Evolutionary conservation across 2,888 invertebrate genomes (phyloP), one percentile per base, ranked within the genome.

Genomic region (Drosophila prostipennis): DNA sequence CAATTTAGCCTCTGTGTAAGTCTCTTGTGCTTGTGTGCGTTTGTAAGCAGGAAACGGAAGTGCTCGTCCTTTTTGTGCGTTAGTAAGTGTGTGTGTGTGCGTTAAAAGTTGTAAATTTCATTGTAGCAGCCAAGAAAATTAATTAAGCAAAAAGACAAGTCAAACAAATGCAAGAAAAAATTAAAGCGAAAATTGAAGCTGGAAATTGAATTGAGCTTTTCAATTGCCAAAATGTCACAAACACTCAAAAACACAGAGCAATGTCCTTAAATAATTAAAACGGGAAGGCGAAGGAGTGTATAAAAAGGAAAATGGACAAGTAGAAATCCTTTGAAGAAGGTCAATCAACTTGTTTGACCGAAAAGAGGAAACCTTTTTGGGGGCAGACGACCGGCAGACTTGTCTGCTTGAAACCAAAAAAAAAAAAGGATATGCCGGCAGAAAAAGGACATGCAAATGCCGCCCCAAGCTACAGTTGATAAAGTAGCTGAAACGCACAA

Each of bases 101-200:
- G 65, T 59, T 74, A 42, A 78, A 81, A 81, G 84, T 84, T 87
- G 80, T 83, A 78, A 87, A 83, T 84, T 76, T 81, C 78, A 85
- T 87, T 87, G 79, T 79, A 65, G 69, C 54, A 54, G 64, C 60
- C 34, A 80, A 76, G 83, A 79, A 83, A 86, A 88, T 86, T 85
- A 88, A 85, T 85, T 83, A 83, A 59, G 68, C 58, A 74, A 72
- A 81, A 60, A 55, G 63, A 43, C 49, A 63, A 48, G n/a, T 32
- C 75, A 80, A 76, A 40, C 49, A 76, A 74, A 40, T 26, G 23
- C 1, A 37, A 51, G 7, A 49, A 51, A 45, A 80, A 82, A 74
- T 70, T 52, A 14, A 51, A 42, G 32, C 7, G 39, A 58, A 78
- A 58, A 52, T 39, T 48, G 51, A 71, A 71, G 45, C 61, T 36